phyloP scores from a whole-genome alignment of 2,797 vertebrate genomes.

The Okamejei kenojei region DNA sequence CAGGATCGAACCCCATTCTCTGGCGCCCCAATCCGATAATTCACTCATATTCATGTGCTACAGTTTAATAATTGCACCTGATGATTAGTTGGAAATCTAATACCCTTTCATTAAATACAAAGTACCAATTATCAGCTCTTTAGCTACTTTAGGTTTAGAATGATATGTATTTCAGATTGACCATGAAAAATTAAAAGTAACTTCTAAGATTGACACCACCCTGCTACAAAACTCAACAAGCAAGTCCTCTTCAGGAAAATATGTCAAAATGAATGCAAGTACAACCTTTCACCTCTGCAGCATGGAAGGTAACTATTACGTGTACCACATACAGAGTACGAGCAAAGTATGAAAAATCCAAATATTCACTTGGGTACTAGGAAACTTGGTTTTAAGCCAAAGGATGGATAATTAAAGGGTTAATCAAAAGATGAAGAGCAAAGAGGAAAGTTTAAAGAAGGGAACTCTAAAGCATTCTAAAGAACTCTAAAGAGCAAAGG shows the following conservation, averaged over 20 bases:
- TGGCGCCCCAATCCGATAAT: no score
- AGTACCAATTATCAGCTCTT: no score
- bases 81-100: no score
- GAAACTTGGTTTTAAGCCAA: not conserved
- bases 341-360: not conserved
- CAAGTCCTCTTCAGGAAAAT: not conserved
- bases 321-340: not conserved
- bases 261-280: not conserved
- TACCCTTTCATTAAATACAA: no score
- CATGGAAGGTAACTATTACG: not conserved
- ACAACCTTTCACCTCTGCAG: not conserved
- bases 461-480: not conserved
- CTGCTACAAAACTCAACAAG: not conserved
- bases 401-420: not conserved
- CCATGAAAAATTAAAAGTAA: not conserved
- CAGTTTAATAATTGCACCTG: no score
- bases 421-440: not conserved
- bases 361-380: no score
- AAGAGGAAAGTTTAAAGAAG: not conserved
- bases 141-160: no score
- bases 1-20: no score
- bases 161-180: not conserved
- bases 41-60: no score
- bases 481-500: not conserved
- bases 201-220: not conserved